A percentile compares a stretch with the other conserved stretches of the same genome.
Conservation (phyloP, 2,113 vertebrate species). For the Spea multiplicata region DNA sequence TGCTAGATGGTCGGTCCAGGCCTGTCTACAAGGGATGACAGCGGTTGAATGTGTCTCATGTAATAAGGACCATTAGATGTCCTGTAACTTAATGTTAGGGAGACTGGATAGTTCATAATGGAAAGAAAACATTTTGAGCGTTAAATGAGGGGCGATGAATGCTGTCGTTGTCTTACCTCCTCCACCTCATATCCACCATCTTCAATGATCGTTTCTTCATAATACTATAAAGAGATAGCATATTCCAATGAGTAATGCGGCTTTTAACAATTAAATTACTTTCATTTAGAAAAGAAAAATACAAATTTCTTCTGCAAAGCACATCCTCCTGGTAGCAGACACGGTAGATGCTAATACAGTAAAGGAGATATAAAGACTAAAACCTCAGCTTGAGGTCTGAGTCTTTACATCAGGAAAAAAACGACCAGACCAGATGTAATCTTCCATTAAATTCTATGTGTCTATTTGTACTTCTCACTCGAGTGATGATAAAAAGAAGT, state of each 20-base stretch:
- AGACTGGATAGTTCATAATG: not conserved
- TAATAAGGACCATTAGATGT: not conserved
- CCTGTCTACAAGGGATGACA: not conserved
- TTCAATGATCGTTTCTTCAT: constrained; percentile 75
- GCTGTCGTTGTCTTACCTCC: constrained; percentile 70
- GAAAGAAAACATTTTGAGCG: constrained; percentile 39
- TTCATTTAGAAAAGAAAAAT: too few relatives aligned
- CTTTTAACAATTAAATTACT: too few relatives aligned
- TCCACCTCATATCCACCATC: constrained; percentile 62
- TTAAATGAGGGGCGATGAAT: constrained; percentile 12
- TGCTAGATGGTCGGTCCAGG: not conserved
- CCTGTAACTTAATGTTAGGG: not conserved
- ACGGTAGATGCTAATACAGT: too few relatives aligned
- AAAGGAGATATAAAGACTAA: too few relatives aligned
- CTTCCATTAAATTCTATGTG: too few relatives aligned
- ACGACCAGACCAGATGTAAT: too few relatives aligned
- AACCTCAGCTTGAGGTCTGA: too few relatives aligned
- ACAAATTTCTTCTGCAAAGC: too few relatives aligned
- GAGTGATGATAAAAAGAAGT: too few relatives aligned
- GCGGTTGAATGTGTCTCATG: not conserved
- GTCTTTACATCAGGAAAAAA: too few relatives aligned
- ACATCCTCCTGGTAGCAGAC: too few relatives aligned
- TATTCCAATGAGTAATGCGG: not conserved
- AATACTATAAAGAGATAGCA: constrained; percentile 72
- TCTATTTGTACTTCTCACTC: too few relatives aligned